Percentiles rank a stretch among this genome's conserved stretches.
phyloP scores from a whole-genome alignment of 2,888 invertebrate genomes.

The Mechanitis messenoides region DNA sequence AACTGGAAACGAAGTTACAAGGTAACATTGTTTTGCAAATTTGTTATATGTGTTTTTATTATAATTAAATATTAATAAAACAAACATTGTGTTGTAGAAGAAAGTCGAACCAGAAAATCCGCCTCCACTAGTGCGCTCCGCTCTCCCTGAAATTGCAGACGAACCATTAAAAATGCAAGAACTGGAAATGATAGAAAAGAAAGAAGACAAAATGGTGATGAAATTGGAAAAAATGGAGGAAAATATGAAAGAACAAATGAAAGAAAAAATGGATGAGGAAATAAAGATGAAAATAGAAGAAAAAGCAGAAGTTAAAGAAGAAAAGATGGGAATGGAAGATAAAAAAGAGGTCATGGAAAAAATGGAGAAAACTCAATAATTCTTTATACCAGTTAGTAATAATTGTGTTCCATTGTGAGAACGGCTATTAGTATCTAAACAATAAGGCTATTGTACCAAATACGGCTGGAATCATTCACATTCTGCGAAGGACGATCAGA shows the following conservation, averaged over 20 bases:
- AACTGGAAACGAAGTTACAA: too few species aligned
- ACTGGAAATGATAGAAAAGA: constrained; percentile 28
- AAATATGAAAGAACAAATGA: neutral
- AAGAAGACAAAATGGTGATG: constrained; percentile 33
- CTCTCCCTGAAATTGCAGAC: constrained; percentile 40
- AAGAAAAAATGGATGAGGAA: constrained; percentile 20
- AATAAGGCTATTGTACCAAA: constrained; percentile 66
- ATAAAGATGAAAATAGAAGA: constrained; percentile 31
- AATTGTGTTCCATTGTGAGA: constrained; percentile 7
- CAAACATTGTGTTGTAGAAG: constrained; percentile 35
- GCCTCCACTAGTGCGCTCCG: constrained; percentile 42
- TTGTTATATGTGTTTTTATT: constrained; percentile 1
- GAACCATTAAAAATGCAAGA: constrained; percentile 33
- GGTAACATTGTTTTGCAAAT: neutral
- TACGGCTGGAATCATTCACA: constrained; percentile 33
- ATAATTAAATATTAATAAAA: neutral
- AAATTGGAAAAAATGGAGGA: constrained; percentile 18
- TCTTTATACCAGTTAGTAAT: constrained; percentile 8
- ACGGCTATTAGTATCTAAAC: constrained; percentile 23
- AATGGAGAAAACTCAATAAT: constrained; percentile 11
- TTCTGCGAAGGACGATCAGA: constrained; percentile 2
- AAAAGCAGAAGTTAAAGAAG: constrained; percentile 26
- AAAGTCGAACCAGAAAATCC: constrained; percentile 42
- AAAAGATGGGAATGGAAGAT: constrained; percentile 13
- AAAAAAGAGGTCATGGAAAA: neutral